These are phyloP conservation scores for Trinectes maculatus DNA, from an alignment of 2,113 vertebrate genomes.

Conservation along the genomic window DNA sequence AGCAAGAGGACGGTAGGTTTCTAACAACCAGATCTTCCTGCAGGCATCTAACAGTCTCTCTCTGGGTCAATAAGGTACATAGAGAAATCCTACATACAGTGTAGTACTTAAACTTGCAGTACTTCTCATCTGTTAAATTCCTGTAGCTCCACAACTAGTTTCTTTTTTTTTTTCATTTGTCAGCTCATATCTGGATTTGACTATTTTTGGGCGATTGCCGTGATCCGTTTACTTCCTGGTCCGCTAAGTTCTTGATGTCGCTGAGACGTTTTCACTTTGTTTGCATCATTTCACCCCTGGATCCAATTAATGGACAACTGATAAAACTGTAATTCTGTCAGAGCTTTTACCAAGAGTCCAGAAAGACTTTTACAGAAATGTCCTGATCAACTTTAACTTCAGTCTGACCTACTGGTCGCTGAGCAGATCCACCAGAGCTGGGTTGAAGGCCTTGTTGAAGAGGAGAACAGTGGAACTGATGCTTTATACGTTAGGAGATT, in stretches of 20 bases:
- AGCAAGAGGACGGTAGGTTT: slow-evolving; percentile 82
- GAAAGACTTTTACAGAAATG: too few relatives aligned
- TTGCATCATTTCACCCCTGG: too few relatives aligned
- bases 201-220: slow-evolving; percentile 46
- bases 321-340: too few relatives aligned
- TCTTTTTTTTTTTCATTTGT: too few relatives aligned
- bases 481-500: background rate
- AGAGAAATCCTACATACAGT: background rate
- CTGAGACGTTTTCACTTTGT: slow-evolving; percentile 6
- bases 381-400: background rate
- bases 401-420: background rate
- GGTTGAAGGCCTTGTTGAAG: background rate
- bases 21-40: slow-evolving; percentile 6
- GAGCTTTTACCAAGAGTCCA: too few relatives aligned
- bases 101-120: background rate
- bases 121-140: slow-evolving; percentile 1
- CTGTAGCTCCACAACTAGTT: background rate
- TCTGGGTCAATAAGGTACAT: background rate
- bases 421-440: background rate
- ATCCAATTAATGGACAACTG: too few relatives aligned
- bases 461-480: too few relatives aligned
- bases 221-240: slow-evolving; percentile 44
- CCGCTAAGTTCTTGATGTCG: slow-evolving; percentile 13
- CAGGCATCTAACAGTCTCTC: background rate
- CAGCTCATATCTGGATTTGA: slow-evolving; percentile 23